These are phyloP conservation scores for Stichodactyla helianthus DNA, from an alignment of 64 coral and sea anemone species.

Conservation along the genomic window DNA sequence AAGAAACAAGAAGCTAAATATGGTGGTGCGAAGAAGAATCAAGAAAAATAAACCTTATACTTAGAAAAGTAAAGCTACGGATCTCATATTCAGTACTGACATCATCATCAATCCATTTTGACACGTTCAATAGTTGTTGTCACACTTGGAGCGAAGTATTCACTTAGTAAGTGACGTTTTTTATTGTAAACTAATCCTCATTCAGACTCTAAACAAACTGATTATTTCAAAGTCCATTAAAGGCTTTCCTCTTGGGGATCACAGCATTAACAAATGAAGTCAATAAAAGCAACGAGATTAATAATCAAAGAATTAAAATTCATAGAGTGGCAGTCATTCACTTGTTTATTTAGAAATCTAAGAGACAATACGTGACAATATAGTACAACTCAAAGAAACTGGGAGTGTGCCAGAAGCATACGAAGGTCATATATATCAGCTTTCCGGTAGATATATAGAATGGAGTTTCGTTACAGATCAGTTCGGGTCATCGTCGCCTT, in stretches of 20 bases:
- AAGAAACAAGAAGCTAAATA: background rate
- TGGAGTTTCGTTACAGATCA: background rate
- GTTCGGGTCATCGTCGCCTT: background rate
- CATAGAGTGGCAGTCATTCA: background rate
- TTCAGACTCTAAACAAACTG: background rate
- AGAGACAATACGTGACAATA: background rate
- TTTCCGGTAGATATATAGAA: background rate
- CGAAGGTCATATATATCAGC: background rate
- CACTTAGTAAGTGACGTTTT: background rate
- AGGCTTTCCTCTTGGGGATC: background rate
- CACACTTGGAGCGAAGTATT: background rate
- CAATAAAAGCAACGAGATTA: background rate
- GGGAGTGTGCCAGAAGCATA: background rate
- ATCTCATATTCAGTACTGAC: background rate
- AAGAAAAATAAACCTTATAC: background rate
- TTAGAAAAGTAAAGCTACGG: background rate
- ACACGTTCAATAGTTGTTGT: background rate
- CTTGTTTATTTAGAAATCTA: background rate
- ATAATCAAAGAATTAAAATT: background rate
- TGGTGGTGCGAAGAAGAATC: background rate
- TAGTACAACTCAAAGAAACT: background rate
- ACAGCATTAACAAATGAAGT: background rate
- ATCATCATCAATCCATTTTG: background rate
- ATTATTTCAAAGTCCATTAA: background rate
- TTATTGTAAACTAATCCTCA: background rate